Evolutionary conservation across 1,140 invertebrate genomes (phyloP).

Genomic region (Drosophila azteca): DNA sequence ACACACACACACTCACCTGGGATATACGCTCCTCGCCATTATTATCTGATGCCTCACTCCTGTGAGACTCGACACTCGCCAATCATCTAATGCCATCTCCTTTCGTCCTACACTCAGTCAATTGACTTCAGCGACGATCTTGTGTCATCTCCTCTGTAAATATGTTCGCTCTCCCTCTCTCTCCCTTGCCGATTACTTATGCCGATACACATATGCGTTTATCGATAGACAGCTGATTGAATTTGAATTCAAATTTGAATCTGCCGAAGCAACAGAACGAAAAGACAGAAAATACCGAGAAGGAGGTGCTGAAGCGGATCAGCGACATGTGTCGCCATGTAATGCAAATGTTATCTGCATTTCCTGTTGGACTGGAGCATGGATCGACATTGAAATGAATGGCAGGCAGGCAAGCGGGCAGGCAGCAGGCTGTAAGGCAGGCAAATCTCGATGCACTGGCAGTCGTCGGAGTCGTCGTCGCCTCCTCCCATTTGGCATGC

Average conservation of each 20-base stretch:
- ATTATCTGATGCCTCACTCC: too few species aligned
- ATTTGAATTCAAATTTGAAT: constrained; percentile 52
- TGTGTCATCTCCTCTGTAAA: constrained; percentile 1
- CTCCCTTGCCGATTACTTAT: background rate
- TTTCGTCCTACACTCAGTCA: too few species aligned
- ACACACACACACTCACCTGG: too few species aligned
- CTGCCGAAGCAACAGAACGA: constrained; percentile 4
- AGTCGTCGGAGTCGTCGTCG: too few species aligned
- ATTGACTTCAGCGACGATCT: too few species aligned
- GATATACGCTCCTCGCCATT: too few species aligned
- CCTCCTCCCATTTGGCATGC: constrained; percentile 28
- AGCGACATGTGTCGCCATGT: constrained; percentile 62
- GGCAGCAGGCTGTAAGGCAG: constrained; percentile 12
- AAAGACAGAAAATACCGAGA: background rate
- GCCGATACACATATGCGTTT: constrained; percentile 27
- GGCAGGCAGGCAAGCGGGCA: constrained; percentile 24
- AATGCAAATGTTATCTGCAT: constrained; percentile 71
- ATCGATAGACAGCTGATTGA: constrained; percentile 56
- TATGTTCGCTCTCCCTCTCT: constrained; percentile 15
- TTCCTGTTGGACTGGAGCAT: constrained; percentile 59
- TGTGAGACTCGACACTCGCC: too few species aligned
- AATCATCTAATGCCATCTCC: too few species aligned
- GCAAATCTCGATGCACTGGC: background rate
- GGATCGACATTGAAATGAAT: constrained; percentile 60
- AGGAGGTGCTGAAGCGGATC: constrained; percentile 20